A percentile compares a stretch with the other conserved stretches of the same genome.
These are phyloP conservation scores for Cyanoderma ruficeps DNA, from an alignment of 2,113 vertebrate genomes.

Conservation along the genomic window DNA sequence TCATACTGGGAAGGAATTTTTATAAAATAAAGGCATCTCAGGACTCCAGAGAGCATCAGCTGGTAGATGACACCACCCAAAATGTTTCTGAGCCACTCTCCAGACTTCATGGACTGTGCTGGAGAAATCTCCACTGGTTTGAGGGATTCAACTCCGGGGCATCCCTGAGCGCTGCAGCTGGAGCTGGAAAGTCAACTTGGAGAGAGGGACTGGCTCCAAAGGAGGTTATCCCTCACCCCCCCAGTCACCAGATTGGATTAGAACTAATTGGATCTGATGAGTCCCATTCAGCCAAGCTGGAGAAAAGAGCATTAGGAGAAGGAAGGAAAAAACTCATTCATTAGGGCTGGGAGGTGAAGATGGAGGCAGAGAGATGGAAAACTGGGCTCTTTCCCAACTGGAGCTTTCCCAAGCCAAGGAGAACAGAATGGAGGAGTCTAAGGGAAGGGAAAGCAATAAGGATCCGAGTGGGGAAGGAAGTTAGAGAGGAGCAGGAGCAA, in stretches of 20 bases:
- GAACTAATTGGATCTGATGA: neutral
- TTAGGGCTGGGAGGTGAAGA: slow-evolving; percentile 53
- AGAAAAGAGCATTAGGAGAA: slow-evolving; percentile 51
- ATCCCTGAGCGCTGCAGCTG: neutral
- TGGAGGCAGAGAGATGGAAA: slow-evolving; percentile 61
- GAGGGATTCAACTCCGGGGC: neutral
- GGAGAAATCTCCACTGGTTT: neutral
- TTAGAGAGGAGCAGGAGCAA: neutral
- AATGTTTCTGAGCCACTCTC: rapidly evolving
- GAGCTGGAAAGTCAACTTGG: neutral
- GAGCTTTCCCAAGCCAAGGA: slow-evolving; percentile 50
- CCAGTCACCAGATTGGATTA: neutral
- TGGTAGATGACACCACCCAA: neutral
- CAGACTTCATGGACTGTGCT: rapidly evolving
- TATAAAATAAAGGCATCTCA: neutral
- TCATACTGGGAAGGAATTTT: neutral
- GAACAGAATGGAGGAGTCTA: slow-evolving; percentile 17
- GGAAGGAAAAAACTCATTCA: slow-evolving; percentile 10
- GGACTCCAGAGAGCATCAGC: rapidly evolving
- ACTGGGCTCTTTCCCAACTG: slow-evolving; percentile 56
- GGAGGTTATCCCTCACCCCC: neutral
- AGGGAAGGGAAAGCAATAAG: neutral
- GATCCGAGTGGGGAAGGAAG: neutral
- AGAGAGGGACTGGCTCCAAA: neutral
- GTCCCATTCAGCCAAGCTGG: neutral